Conservation (phyloP, 2,113 vertebrate genomes). For the Ranitomeya variabilis region DNA sequence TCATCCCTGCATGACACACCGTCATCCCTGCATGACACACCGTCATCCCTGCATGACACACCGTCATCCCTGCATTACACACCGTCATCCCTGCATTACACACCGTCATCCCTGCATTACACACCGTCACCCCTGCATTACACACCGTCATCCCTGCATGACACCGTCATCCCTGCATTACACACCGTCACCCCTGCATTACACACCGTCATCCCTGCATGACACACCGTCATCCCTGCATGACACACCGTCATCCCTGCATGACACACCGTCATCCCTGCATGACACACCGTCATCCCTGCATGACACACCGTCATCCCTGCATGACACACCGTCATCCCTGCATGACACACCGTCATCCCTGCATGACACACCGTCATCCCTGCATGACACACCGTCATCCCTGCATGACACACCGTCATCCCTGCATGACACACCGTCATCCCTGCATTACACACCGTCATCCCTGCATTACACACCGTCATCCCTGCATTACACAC, state of each 20-base stretch:
- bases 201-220: background rate
- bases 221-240: background rate
- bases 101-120: background rate
- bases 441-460: background rate
- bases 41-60: background rate
- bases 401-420: background rate
- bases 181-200: background rate
- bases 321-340: background rate
- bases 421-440: background rate
- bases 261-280: background rate
- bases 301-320: background rate
- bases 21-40: background rate
- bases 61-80: background rate
- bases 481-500: background rate
- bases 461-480: background rate
- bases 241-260: background rate
- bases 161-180: background rate
- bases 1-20: background rate
- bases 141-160: background rate
- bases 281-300: background rate
- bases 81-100: background rate
- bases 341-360: background rate
- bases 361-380: background rate
- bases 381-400: background rate
- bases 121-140: background rate